Base-by-base conservation (phyloP, 1,140 invertebrate species). In the Bathynomus jamesi region DNA sequence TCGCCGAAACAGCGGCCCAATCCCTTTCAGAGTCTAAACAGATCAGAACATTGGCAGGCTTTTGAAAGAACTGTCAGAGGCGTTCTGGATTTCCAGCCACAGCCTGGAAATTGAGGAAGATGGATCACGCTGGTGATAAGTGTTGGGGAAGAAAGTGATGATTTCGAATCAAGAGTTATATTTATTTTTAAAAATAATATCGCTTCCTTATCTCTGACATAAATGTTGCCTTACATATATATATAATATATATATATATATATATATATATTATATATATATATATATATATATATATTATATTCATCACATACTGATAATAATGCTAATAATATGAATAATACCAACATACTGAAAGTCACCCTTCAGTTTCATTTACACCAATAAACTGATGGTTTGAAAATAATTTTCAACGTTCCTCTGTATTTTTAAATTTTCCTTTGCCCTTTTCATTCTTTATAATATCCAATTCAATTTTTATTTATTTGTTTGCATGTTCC, bases 251-350 rank as follows among this genome's bases (percentile, higher is more conserved):
- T 53, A 3, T 53, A 53, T 53, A 53, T 53, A 53, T 53, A 53
- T 53, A 53, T 53, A 53, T 53, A 53, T 53, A 53, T 53, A 53
- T 53, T 53, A 53, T 53, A 53, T 53, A 53, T 40, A 53, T 53
- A 53, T 53, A 40, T 53, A 53, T 53, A 53, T 53, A 2, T 53
- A 53, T 53, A 53, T 53, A 53, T 8, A 17, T 40, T 40, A 40
- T 8, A 40, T 40, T 40, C n/a, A n/a, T n/a, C n/a, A n/a, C n/a
- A n/a, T n/a, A n/a, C n/a, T n/a, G n/a, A n/a, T n/a, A n/a, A n/a
- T n/a, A n/a, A n/a, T n/a, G n/a, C n/a, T n/a, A n/a, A n/a, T n/a
- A n/a, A n/a, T n/a, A n/a, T n/a, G n/a, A n/a, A n/a, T n/a, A n/a
- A n/a, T n/a, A n/a, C n/a, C n/a, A n/a, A n/a, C n/a, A n/a, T n/a